phyloP scores from a whole-genome alignment of 2,113 vertebrate species.

The Malaclemys terrapin region DNA sequence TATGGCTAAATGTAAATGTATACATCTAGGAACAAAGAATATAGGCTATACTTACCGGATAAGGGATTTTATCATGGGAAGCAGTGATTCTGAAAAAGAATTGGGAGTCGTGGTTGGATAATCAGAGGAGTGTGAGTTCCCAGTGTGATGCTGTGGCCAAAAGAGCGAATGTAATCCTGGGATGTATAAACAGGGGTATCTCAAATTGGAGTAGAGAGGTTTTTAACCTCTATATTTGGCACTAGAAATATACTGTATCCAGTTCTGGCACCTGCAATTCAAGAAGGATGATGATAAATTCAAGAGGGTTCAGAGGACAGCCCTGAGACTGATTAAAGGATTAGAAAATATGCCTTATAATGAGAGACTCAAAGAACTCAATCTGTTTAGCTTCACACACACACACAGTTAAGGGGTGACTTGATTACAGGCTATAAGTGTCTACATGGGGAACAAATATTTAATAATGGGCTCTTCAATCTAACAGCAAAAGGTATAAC shows the following conservation, averaged over 20 bases:
- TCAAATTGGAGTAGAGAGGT: background rate
- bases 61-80: background rate
- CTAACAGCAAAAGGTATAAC: background rate
- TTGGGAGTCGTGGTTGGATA: background rate
- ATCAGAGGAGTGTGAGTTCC: background rate
- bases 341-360: background rate
- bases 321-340: background rate
- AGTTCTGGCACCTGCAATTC: background rate
- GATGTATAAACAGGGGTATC: background rate
- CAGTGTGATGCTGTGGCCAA: background rate
- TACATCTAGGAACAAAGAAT: background rate
- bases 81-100: background rate
- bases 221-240: background rate
- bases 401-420: background rate
- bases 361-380: background rate
- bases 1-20: background rate
- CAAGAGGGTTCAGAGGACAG: background rate
- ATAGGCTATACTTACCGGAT: background rate
- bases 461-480: background rate
- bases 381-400: background rate
- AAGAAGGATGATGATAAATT: background rate
- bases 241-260: background rate
- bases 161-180: background rate
- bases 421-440: background rate
- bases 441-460: background rate